A percentile compares a stretch with the other conserved stretches of the same genome.
Conservation (phyloP, 2,113 vertebrate species). For the Lampris megalopsis region DNA sequence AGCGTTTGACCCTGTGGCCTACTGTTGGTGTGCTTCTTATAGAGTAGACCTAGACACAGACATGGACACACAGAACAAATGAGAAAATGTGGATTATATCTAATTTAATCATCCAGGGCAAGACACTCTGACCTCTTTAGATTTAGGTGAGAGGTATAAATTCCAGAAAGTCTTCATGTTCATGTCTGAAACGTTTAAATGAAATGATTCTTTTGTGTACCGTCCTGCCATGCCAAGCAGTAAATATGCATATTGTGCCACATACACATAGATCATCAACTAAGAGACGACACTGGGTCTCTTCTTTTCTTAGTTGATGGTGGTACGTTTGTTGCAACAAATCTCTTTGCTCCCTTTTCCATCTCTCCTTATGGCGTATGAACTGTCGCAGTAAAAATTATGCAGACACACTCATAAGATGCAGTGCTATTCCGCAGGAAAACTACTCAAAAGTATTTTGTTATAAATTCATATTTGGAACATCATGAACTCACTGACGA, state of each 20-base stretch:
- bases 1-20: conserved; percentile 79
- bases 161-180: conserved; percentile 17
- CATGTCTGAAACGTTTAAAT: conserved; percentile 4
- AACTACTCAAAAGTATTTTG: too few species aligned
- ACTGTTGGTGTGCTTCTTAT: conserved; percentile 86
- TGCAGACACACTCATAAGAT: background rate
- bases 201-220: background rate
- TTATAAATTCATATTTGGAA: too few species aligned
- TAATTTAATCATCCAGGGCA: conserved; percentile 25
- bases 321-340: too few species aligned
- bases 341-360: too few species aligned
- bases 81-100: conserved; percentile 23
- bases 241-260: too few species aligned
- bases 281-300: too few species aligned
- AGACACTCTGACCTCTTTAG: conserved; percentile 13
- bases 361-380: too few species aligned
- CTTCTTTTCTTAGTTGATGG: too few species aligned
- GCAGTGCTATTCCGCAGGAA: too few species aligned
- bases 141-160: background rate
- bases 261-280: too few species aligned
- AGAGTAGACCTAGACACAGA: conserved; percentile 87
- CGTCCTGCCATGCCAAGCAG: too few species aligned
- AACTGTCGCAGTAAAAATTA: background rate
- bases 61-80: conserved; percentile 1
- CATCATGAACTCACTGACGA: background rate